Evolutionary conservation across 1,140 invertebrate genomes (phyloP).

Genomic region (Oedothorax gibbosus): DNA sequence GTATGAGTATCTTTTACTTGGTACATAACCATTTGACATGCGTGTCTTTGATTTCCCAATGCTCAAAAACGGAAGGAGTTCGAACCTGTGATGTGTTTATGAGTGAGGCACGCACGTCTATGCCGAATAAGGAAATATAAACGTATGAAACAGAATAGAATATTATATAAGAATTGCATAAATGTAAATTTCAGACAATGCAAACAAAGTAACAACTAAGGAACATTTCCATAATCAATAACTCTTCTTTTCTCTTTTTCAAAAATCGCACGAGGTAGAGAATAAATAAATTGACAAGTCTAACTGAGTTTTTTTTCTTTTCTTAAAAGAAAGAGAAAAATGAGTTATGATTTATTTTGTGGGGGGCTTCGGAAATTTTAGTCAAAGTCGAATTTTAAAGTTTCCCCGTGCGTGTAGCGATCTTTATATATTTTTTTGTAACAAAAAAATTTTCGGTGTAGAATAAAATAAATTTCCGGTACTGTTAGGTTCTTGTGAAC

Average conservation of each 20-base stretch:
- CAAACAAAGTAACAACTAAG: background rate
- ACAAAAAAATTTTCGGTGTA: background rate
- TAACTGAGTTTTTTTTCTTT: too few relatives aligned
- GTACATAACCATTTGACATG: too few relatives aligned
- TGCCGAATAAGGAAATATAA: too few relatives aligned
- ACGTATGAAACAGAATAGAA: too few relatives aligned
- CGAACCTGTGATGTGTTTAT: too few relatives aligned
- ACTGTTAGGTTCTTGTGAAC: constrained; percentile 37
- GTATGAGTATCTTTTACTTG: too few relatives aligned
- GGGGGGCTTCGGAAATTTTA: constrained; percentile 39
- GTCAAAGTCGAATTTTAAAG: constrained; percentile 41
- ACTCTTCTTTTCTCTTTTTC: background rate
- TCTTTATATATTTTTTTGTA: background rate
- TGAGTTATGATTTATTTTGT: constrained; percentile 26
- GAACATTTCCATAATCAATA: constrained; percentile 26
- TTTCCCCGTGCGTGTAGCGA: constrained; percentile 17
- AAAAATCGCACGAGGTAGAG: background rate
- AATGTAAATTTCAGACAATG: background rate
- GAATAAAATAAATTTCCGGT: constrained; percentile 57
- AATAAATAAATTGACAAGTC: background rate
- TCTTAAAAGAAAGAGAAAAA: constrained; percentile 22
- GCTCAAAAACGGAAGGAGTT: too few relatives aligned
- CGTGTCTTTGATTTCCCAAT: too few relatives aligned
- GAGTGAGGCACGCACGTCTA: too few relatives aligned
- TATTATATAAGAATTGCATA: background rate